These are phyloP conservation scores for Athalia circularis DNA, from an alignment of 2,888 invertebrate species.

Conservation along the genomic window DNA sequence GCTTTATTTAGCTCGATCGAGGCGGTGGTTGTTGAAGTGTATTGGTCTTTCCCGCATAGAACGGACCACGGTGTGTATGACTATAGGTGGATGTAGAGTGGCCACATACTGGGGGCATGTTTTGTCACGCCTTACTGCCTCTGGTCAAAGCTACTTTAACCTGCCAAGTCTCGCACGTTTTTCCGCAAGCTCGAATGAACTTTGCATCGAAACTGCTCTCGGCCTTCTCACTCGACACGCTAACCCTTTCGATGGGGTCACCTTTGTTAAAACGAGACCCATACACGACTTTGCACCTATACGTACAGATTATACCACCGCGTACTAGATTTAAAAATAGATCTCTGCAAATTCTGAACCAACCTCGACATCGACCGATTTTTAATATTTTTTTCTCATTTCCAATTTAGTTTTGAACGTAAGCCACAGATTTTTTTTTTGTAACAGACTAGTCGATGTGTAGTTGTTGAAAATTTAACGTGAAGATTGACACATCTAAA, in stretches of 20 bases:
- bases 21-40: background rate
- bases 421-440: no score
- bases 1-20: background rate
- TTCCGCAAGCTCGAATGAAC: conserved; percentile 63
- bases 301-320: background rate
- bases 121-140: conserved; percentile 37
- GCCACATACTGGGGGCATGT: conserved; percentile 24
- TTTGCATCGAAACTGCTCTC: conserved; percentile 55
- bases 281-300: background rate
- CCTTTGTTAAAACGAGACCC: conserved; percentile 30
- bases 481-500: no score
- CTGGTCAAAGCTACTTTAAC: conserved; percentile 36
- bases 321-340: conserved; percentile 1
- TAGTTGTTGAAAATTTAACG: no score
- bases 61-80: background rate
- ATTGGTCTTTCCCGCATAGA: background rate
- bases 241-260: conserved; percentile 38
- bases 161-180: conserved; percentile 15
- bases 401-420: no score
- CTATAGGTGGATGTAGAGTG: background rate
- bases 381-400: background rate
- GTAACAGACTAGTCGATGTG: no score
- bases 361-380: background rate
- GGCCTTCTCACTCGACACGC: conserved; percentile 46
- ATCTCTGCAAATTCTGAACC: background rate